phyloP scores from a whole-genome alignment of 2,113 vertebrate species.

The Trinectes maculatus region DNA sequence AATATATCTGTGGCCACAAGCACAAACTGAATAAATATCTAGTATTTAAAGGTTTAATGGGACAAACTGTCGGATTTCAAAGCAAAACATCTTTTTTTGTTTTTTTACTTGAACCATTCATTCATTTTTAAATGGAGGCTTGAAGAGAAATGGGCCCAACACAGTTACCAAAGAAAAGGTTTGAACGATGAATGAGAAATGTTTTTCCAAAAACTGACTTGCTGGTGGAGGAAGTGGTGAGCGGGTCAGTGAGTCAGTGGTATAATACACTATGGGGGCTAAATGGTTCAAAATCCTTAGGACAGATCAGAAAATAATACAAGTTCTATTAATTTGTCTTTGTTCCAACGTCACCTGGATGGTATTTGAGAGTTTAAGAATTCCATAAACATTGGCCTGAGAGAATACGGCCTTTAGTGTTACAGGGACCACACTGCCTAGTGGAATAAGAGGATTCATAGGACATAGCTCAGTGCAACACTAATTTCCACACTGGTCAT shows the following conservation, averaged over 20 bases:
- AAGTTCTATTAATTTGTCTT: not conserved
- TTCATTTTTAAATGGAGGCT: not conserved
- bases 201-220: not conserved
- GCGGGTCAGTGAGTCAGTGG: not conserved
- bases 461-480: conserved; percentile 2
- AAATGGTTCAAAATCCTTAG: not conserved
- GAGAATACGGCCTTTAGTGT: not conserved
- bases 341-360: not conserved
- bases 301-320: not conserved
- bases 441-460: conserved; percentile 19
- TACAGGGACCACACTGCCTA: not conserved
- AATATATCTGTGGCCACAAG: too few relatives aligned
- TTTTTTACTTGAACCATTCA: too few relatives aligned
- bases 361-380: not conserved
- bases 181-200: too few relatives aligned
- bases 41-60: not conserved
- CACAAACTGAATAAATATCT: not conserved
- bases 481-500: conserved; percentile 15
- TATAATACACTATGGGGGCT: too few relatives aligned
- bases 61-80: not conserved
- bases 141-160: not conserved
- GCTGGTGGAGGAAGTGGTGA: not conserved
- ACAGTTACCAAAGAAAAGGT: too few relatives aligned
- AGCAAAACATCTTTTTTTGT: too few relatives aligned
- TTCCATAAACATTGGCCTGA: not conserved